Base-by-base conservation (phyloP, 2,888 invertebrate species). In the Drosophila gaucha region DNA sequence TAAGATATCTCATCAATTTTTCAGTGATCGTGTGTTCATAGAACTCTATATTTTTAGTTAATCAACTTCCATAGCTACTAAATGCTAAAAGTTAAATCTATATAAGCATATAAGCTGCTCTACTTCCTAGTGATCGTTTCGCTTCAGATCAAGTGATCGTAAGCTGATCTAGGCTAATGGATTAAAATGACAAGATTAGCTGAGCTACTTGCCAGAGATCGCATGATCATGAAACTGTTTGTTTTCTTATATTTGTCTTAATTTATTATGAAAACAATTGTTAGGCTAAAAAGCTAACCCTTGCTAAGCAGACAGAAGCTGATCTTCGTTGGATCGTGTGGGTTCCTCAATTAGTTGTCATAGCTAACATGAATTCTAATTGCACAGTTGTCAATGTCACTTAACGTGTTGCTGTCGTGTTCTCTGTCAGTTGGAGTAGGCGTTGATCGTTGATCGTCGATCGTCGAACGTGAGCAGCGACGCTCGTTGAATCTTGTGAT, bases 321-420 rank as follows among this genome's bases (percentile, higher is more conserved):
- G 49, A 49, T 49, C 33, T 26, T 12, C 35, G 26, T 12, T 2
- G 12, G 47, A 47, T 60, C 59, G 49, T 59, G 59, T 50, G 60
- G 9, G 63, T 60, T 60, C 49, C 26, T 50, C 46, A 60, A 62
- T 62, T 58, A 43, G 33, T 41, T 58, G 26, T 14, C 28, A 28
- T 50, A 43, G 43, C 38, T 72, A 43, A 68, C 52, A 59, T 51
- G 56, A 47, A 28, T 62, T 68, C 73, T 63, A 78, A 66, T 70
- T 70, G 78, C 64, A 63, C 59, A 67, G 58, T 44, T 63, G 64
- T 63, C 51, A 49, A 55, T 79, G 83, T 73, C 82, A 70, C 54
- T 50, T 52, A 22, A 43, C 78, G 64, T 80, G 86, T 80, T 62
- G 67, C 56, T 80, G 86, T 85, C 85, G 69, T 82, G 84, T 78